A percentile compares a stretch with the other conserved stretches of the same genome.
phyloP scores from a whole-genome alignment of 2,797 vertebrate genomes.

The Enteromius viviparus region DNA sequence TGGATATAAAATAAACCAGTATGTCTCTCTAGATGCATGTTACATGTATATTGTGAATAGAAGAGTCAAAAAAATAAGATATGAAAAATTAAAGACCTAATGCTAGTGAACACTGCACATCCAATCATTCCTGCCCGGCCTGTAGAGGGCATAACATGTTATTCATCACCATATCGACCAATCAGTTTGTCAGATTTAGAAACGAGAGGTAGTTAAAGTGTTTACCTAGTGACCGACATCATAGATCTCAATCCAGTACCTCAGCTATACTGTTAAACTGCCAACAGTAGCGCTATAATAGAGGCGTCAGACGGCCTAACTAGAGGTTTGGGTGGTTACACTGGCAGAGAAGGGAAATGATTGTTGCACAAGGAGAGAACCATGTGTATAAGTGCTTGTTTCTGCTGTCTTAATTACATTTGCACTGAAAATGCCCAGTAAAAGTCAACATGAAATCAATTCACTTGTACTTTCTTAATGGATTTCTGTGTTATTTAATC shows the following conservation, averaged over 20 bases:
- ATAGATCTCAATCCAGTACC: background rate
- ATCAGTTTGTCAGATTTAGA: constrained; percentile 8
- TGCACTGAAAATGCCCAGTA: constrained; percentile 39
- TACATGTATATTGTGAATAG: constrained; percentile 65
- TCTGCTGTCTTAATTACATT: constrained; percentile 37
- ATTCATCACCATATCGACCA: constrained; percentile 14
- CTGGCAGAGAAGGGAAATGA: constrained; percentile 23
- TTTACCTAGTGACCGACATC: constrained; percentile 13
- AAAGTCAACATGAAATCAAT: constrained; percentile 21
- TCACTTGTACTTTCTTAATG: constrained; percentile 5
- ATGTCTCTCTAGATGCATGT: constrained; percentile 75
- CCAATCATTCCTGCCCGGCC: constrained; percentile 28
- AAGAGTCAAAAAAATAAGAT: constrained; percentile 56
- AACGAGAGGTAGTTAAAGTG: constrained; percentile 5
- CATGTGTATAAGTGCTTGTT: constrained; percentile 9
- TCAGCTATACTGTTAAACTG: constrained; percentile 22
- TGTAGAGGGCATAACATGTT: constrained; percentile 56
- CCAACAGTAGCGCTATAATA: background rate
- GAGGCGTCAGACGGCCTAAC: constrained; percentile 7
- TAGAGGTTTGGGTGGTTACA: background rate
- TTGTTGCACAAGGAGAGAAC: constrained; percentile 38
- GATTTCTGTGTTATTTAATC: constrained; percentile 2
- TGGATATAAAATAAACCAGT: constrained; percentile 63
- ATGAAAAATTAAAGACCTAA: constrained; percentile 68
- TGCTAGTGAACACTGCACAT: constrained; percentile 78